These are phyloP conservation scores for Euglossa dilemma DNA, from an alignment of 1,140 invertebrate genomes.

Conservation along the genomic window DNA sequence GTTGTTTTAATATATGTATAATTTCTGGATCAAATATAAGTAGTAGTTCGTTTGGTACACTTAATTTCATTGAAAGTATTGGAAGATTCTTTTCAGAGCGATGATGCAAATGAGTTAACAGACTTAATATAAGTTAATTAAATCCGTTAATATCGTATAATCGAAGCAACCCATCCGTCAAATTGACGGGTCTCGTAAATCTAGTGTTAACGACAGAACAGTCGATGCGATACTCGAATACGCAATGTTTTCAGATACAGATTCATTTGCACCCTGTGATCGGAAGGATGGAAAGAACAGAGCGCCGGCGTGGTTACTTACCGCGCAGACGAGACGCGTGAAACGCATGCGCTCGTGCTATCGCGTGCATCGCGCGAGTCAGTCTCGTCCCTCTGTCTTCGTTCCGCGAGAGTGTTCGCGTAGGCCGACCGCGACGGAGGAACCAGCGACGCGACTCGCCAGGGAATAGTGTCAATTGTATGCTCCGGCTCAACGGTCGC, in stretches of 20 bases:
- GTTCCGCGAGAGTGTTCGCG: conserved; percentile 47
- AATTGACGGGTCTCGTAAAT: no score
- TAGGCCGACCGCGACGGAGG: conserved; percentile 56
- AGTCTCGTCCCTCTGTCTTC: conserved; percentile 16
- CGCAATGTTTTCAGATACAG: not conserved
- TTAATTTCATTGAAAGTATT: no score
- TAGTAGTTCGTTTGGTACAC: no score
- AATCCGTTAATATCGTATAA: no score
- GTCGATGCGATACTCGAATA: not conserved
- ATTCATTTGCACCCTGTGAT: conserved; percentile 36
- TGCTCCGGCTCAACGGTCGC: conserved; percentile 56
- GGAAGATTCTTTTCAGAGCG: no score
- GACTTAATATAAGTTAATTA: no score
- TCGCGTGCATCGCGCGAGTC: conserved; percentile 34
- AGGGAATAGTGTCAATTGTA: conserved; percentile 62
- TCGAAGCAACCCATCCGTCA: no score
- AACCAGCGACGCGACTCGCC: conserved; percentile 34
- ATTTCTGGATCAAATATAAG: no score
- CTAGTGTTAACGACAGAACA: no score
- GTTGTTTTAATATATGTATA: no score
- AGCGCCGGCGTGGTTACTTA: not conserved
- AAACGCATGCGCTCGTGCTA: conserved; percentile 48
- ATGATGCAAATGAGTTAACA: no score
- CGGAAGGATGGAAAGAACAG: not conserved
- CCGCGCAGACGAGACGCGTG: not conserved